These are phyloP conservation scores for Valencia hispanica DNA, from an alignment of 2,797 vertebrate species.

Conservation along the genomic window DNA sequence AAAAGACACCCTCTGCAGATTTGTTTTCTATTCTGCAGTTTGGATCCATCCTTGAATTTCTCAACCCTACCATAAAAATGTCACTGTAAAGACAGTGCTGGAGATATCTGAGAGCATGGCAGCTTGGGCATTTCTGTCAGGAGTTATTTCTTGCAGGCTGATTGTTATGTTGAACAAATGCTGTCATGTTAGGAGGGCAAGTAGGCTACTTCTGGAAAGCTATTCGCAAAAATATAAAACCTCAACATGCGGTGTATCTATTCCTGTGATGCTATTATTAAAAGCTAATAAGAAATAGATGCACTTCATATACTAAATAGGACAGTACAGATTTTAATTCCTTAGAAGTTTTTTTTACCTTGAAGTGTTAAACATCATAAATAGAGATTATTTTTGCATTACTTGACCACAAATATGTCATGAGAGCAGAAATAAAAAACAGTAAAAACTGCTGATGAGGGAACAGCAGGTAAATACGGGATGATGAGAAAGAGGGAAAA, in stretches of 20 bases:
- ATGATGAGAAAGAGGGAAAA: conserved; percentile 47
- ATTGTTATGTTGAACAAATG: conserved; percentile 62
- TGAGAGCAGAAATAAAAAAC: conserved; percentile 22
- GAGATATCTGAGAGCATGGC: conserved; percentile 34
- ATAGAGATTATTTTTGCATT: not conserved
- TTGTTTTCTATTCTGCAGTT: not conserved
- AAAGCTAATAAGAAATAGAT: conserved; percentile 15
- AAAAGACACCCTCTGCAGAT: not conserved
- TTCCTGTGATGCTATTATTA: conserved; percentile 12
- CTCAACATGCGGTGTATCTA: not conserved
- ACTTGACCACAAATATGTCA: conserved; percentile 18
- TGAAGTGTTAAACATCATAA: not conserved
- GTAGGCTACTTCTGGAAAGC: conserved; percentile 68
- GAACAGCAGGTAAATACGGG: conserved; percentile 72
- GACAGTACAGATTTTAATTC: not conserved
- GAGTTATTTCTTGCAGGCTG: conserved; percentile 52
- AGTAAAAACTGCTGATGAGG: conserved; percentile 56
- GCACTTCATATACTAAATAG: conserved; percentile 9
- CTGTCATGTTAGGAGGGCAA: conserved; percentile 62
- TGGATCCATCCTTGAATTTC: not conserved
- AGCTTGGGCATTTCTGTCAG: conserved; percentile 54
- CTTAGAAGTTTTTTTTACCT: not conserved
- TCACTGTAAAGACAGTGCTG: conserved; percentile 19
- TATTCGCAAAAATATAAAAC: conserved; percentile 49
- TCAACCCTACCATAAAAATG: not conserved